Evolutionary conservation across 2,797 vertebrate species (phyloP).

Genomic region (Acestrorhynchus altus): DNA sequence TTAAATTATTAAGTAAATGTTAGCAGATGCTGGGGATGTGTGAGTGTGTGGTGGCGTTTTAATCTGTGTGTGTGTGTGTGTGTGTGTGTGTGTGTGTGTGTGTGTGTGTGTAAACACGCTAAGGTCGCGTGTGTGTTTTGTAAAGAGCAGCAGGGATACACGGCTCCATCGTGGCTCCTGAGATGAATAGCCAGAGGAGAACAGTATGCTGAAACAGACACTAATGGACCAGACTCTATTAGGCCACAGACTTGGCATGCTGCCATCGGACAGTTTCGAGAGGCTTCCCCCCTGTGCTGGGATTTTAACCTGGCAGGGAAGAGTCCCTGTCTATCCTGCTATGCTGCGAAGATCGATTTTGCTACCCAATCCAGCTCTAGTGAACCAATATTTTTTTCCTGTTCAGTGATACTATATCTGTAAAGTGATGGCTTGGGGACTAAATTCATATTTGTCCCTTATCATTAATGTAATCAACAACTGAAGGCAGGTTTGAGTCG

Average conservation of each 20-base stretch:
- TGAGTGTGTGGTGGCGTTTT: slow-evolving; percentile 39
- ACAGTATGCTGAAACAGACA: slow-evolving; percentile 49
- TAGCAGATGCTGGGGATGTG: slow-evolving; percentile 68
- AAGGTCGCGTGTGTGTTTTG: slow-evolving; percentile 66
- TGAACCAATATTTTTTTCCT: slow-evolving; percentile 4
- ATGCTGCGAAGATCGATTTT: slow-evolving; percentile 49
- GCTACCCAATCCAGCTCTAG: slow-evolving; percentile 2
- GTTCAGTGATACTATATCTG: slow-evolving; percentile 37
- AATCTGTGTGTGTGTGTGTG: slow-evolving; percentile 31
- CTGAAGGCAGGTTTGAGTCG: no score
- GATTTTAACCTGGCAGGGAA: slow-evolving; percentile 51
- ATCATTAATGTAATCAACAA: no score
- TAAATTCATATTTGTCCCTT: no score
- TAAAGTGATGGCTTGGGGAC: slow-evolving; percentile 15
- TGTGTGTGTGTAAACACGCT: slow-evolving; percentile 45
- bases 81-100: slow-evolving; percentile 28
- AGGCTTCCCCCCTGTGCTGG: slow-evolving; percentile 41
- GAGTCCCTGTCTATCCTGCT: slow-evolving; percentile 43
- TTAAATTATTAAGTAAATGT: slow-evolving; percentile 86
- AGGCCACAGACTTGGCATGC: slow-evolving; percentile 40
- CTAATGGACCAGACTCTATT: slow-evolving; percentile 53
- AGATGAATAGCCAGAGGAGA: slow-evolving; percentile 69
- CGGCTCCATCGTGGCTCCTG: slow-evolving; percentile 60
- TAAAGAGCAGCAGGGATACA: slow-evolving; percentile 72
- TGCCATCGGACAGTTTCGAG: slow-evolving; percentile 48